phyloP scores from a whole-genome alignment of 1,140 invertebrate genomes.

The Aphaenogaster floridana region DNA sequence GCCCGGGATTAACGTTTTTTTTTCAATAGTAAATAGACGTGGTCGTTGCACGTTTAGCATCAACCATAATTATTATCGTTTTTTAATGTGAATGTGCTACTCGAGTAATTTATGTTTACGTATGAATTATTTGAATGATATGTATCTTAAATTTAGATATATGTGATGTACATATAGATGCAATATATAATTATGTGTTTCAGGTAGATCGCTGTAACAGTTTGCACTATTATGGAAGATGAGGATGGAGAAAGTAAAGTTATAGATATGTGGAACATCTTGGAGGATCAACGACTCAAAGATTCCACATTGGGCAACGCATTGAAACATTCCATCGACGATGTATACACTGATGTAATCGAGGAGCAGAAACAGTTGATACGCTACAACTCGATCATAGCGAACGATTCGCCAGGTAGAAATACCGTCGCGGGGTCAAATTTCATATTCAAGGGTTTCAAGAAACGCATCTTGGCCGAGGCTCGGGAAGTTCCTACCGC shows the following conservation, averaged over 20 bases:
- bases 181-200: constrained; percentile 40
- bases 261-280: constrained; percentile 80
- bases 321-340: constrained; percentile 76
- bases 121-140: neutral
- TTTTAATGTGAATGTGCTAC: neutral
- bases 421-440: constrained; percentile 67
- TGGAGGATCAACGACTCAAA: constrained; percentile 79
- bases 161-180: neutral
- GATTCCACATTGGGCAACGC: constrained; percentile 75
- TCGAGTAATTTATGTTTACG: neutral
- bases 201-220: constrained; percentile 64
- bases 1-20: neutral
- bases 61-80: neutral
- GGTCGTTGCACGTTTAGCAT: neutral
- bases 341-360: constrained; percentile 75
- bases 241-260: constrained; percentile 83
- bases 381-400: constrained; percentile 65
- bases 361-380: constrained; percentile 79
- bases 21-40: neutral
- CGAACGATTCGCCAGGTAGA: constrained; percentile 67
- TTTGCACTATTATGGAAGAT: constrained; percentile 85
- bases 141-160: constrained; percentile 38
- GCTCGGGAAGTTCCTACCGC: constrained; percentile 75
- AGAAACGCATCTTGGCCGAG: constrained; percentile 82
- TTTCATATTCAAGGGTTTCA: constrained; percentile 82